A percentile compares a stretch with the other conserved stretches of the same genome.
Evolutionary conservation across 1,140 invertebrate genomes (phyloP).

Genomic region (Homarus americanus): DNA sequence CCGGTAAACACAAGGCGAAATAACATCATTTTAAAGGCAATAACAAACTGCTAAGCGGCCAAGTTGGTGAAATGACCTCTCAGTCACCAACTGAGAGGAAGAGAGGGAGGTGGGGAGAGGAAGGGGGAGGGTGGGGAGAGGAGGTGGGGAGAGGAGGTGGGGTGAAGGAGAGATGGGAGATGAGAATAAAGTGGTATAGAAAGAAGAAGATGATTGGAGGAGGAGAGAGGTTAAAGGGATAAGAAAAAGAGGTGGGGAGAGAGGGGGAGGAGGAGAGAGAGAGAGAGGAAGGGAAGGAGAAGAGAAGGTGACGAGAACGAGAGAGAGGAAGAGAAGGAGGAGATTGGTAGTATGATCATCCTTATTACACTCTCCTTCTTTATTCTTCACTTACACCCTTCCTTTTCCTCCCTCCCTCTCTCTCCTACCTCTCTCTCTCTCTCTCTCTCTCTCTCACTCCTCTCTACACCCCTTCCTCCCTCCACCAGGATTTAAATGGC

Average conservation of each 20-base stretch:
- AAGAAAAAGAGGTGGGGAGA: not conserved
- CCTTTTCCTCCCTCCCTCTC: not conserved
- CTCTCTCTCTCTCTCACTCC: not conserved
- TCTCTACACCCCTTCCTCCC: not conserved
- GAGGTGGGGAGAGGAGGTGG: not conserved
- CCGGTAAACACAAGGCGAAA: not conserved
- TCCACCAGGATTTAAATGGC: not conserved
- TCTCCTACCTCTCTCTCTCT: not conserved
- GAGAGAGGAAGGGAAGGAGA: too few relatives aligned
- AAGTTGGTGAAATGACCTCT: not conserved
- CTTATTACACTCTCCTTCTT: too few relatives aligned
- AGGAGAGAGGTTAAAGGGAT: not conserved
- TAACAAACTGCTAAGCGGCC: not conserved
- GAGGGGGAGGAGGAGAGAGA: not conserved
- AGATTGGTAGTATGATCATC: not conserved
- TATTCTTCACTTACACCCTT: too few relatives aligned
- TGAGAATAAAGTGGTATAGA: too few relatives aligned
- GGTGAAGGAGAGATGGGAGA: not conserved
- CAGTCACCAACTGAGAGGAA: not conserved
- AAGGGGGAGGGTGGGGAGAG: not conserved
- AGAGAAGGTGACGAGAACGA: too few relatives aligned
- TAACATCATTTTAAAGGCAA: not conserved
- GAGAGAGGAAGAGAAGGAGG: too few relatives aligned
- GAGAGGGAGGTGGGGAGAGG: not conserved
- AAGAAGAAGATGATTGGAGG: not conserved